Conservation (phyloP, 2,113 vertebrate genomes). For the Acanthisitta chloris region DNA sequence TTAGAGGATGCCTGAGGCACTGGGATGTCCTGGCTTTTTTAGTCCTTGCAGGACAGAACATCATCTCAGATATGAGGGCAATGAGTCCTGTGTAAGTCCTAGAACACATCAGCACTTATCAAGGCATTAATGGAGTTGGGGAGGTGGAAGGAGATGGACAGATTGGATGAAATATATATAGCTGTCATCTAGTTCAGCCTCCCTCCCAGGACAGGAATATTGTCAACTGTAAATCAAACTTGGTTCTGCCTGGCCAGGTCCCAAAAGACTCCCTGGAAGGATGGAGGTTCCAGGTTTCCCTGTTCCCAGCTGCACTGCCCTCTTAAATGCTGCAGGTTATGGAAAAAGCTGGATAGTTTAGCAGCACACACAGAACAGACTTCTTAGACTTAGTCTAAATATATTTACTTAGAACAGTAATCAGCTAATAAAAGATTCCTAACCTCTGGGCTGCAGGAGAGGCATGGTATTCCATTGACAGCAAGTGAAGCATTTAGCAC, state of each 20-base stretch:
- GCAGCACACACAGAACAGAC: not conserved
- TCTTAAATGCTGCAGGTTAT: not conserved
- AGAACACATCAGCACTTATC: not conserved
- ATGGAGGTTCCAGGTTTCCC: not conserved
- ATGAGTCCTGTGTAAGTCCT: not conserved
- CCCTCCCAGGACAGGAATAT: not conserved
- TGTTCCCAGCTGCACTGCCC: not conserved
- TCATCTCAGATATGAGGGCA: accelerated
- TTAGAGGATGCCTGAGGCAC: not conserved
- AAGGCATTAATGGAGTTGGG: accelerated
- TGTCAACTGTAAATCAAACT: not conserved
- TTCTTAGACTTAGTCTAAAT: not conserved
- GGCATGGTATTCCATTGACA: not conserved
- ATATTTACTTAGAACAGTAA: not conserved
- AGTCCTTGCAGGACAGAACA: not conserved
- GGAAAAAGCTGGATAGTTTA: not conserved
- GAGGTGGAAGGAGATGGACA: not conserved
- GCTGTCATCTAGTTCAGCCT: not conserved
- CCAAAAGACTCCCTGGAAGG: not conserved
- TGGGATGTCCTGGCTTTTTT: not conserved
- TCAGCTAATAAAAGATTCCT: not conserved
- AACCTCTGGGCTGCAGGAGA: not conserved
- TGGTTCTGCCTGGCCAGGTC: not conserved
- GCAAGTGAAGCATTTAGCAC: not conserved
- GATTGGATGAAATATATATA: not conserved